Evolutionary conservation across 2,888 invertebrate genomes (phyloP), one percentile per base, ranked within the genome.

Genomic region (Trachelus tabidus): DNA sequence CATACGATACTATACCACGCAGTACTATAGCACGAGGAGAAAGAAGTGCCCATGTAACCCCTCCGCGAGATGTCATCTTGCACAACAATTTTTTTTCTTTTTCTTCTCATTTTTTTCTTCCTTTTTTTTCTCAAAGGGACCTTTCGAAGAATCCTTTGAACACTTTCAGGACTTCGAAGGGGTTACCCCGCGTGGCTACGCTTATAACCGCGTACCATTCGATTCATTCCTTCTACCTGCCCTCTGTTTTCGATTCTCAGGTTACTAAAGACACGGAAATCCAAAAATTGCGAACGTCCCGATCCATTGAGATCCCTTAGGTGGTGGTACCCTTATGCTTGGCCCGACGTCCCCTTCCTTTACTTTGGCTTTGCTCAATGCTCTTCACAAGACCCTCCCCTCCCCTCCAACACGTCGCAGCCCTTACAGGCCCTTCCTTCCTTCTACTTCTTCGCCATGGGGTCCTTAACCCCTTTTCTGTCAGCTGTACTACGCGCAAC

Each of bases 261-360:
- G 87, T 91, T 91, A 90, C 91, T 91, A 89, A 91, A 90, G 90
- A 85, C 81, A 81, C 88, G 89, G 88, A 90, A 91, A 90, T 90
- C 87, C 87, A 90, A 85, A 91, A 91, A 90, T 89, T 86, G 88
- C 89, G 87, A 90, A 89, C 88, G 87, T 80, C 81, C 83, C 81
- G 76, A 56, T 56, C 56, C 56, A 56, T 56, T 56, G 23, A 56
- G 56, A 56, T 56, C 56, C 56, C 56, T 56, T 9, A 23, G 56
- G 56, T 56, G 23, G 56, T 56, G 23, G 56, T 56, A 23, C 71
- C 71, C 71, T 33, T 71, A 12, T 71, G 33, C 71, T 34, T 9
- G 71, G 71, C 71, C 31, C 33, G 23, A 40, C 30, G 74, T 73
- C 69, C 81, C 79, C 81, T 80, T 73, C 81, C 75, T 79, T 76